Conservation (phyloP, 2,888 invertebrate genomes). For the Cerastis rubricosa region DNA sequence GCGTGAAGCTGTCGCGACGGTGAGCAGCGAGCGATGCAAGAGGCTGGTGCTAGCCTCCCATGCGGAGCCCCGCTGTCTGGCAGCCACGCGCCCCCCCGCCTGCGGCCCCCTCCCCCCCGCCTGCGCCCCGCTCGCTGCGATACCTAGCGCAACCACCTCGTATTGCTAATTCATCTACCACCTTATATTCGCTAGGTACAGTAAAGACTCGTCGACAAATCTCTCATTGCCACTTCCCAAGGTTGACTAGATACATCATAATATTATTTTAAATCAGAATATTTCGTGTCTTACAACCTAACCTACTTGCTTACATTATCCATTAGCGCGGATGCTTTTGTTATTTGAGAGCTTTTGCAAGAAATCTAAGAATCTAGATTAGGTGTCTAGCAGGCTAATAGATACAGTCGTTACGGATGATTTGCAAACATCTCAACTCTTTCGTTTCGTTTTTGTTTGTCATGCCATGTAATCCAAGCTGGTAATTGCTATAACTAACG, state of each 20-base stretch:
- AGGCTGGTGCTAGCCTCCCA: conserved; percentile 90
- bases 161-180: conserved; percentile 83
- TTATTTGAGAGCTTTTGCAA: conserved; percentile 57
- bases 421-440: conserved; percentile 46
- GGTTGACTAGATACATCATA: conserved; percentile 74
- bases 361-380: conserved; percentile 45
- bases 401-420: conserved; percentile 41
- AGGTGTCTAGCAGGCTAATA: conserved; percentile 31
- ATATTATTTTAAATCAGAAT: conserved; percentile 68
- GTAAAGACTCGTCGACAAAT: conserved; percentile 75
- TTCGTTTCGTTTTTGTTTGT: conserved; percentile 41
- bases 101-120: conserved; percentile 68
- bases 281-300: conserved; percentile 56
- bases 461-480: conserved; percentile 46
- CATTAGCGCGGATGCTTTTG: conserved; percentile 47
- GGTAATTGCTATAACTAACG: conserved; percentile 45
- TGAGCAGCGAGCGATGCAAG: conserved; percentile 86
- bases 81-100: conserved; percentile 76
- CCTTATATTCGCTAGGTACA: conserved; percentile 74
- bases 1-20: conserved; percentile 87
- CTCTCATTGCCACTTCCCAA: conserved; percentile 76
- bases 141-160: conserved; percentile 85
- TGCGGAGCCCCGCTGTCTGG: conserved; percentile 91
- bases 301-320: conserved; percentile 57
- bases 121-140: conserved; percentile 68